Percentiles rank a stretch among this genome's conserved stretches.
Conservation (phyloP, 1,140 invertebrate genomes). For the Bombus affinis region DNA sequence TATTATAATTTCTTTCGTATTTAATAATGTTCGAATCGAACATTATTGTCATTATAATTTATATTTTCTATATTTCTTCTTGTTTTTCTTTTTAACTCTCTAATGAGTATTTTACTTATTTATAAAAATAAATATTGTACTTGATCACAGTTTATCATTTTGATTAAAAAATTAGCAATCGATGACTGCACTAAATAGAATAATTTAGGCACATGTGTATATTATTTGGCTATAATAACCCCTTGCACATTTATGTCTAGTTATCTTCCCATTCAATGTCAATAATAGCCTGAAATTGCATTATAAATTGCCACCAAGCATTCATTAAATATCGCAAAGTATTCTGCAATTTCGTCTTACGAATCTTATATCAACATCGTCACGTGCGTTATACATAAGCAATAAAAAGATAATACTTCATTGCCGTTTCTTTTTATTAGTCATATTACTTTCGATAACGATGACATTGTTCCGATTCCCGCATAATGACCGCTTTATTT, state of each 20-base stretch:
- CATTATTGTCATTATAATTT: too few species aligned
- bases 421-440: background rate
- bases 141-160: too few species aligned
- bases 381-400: background rate
- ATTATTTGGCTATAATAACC: background rate
- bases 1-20: too few species aligned
- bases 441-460: background rate
- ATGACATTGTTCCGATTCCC: conserved; percentile 10
- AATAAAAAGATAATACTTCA: background rate
- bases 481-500: background rate
- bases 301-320: background rate
- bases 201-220: too few species aligned
- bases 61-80: too few species aligned
- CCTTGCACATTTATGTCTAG: background rate
- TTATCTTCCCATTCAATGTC: background rate
- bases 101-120: too few species aligned
- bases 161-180: too few species aligned
- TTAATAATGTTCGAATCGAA: too few species aligned
- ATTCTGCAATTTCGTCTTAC: background rate
- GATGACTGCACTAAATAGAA: too few species aligned
- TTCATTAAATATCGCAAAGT: background rate
- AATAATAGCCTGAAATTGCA: background rate
- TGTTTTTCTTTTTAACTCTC: too few species aligned
- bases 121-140: too few species aligned
- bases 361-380: background rate